Base-by-base conservation (phyloP, 2,797 vertebrate genomes). In the Sebastiscus tertius region DNA sequence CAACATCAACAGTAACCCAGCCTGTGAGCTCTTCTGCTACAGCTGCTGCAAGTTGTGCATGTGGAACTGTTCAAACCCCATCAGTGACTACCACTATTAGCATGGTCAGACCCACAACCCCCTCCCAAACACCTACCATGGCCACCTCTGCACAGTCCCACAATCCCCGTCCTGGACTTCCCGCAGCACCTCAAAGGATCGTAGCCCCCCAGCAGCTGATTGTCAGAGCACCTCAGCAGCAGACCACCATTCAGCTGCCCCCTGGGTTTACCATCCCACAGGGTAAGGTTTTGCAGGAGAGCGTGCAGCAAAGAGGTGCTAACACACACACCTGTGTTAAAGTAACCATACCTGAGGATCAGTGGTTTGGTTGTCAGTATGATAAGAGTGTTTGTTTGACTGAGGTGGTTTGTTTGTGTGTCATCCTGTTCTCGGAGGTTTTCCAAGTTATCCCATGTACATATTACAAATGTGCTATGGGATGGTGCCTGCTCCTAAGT, bases 231-330 rank as follows among this genome's bases (percentile, higher is more conserved):
- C 95, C 95, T 62, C 96, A 96, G 59, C 97, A 96, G 77, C 97
- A 97, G 93, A 96, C 97, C 8, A 97, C 97, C 74, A 96, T 97
- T 78, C 97, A 97, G 89, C 95, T 97, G 83, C 97, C 96, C 46
- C 96, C 97, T 26, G 97, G 97, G 70, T 97, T 97, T 91, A 97
- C 97, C 82, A 97, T 97, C 90, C 97, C 97, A 29, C 94, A 93
- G 85, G 97, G 97, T 97, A 96, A 96, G 95, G 85, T 77, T 90
- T 79, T 79, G 56, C 36, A 69, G 46, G 6, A 31, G 60, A 24
- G 61, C 61, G 66, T 71, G 66, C 11, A 12, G 42, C 59, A 29
- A 52, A 18, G 36, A 49, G 63, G 36, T 36, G 46, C 69, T 34
- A 55, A 4, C 26, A 27, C 26, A 27, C 26, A 33, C 70, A 29